phyloP scores from a whole-genome alignment of 37 sponge, comb jelly and placozoan species.

The Amphimedon queenslandica region DNA sequence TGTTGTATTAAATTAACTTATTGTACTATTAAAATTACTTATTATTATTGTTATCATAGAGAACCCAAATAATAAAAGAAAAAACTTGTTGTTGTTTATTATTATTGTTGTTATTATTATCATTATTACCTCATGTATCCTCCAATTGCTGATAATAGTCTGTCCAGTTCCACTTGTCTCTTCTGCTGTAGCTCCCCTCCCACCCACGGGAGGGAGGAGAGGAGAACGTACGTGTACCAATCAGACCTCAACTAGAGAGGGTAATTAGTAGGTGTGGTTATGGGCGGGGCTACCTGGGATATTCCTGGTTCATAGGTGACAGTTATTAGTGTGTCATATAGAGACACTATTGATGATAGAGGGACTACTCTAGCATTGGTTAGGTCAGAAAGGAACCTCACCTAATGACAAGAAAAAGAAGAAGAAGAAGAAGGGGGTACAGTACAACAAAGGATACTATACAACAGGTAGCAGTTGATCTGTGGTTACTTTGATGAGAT shows the following conservation, averaged over 20 bases:
- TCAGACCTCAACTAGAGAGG: constrained; percentile 69
- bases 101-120: too few relatives aligned
- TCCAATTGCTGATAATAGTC: constrained; percentile 58
- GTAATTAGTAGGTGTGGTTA: not conserved
- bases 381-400: constrained; percentile 90
- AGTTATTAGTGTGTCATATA: constrained; percentile 84
- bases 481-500: not conserved
- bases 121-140: constrained; percentile 74
- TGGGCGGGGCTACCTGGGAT: constrained; percentile 4
- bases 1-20: too few relatives aligned
- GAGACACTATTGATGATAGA: constrained; percentile 61
- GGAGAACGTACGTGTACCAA: constrained; percentile 77
- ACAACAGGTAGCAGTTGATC: not conserved
- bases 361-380: constrained; percentile 80
- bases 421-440: too few relatives aligned
- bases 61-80: too few relatives aligned
- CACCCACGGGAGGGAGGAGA: constrained; percentile 91
- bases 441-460: not conserved
- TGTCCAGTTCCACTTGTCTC: constrained; percentile 60
- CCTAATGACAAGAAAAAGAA: constrained; percentile 4
- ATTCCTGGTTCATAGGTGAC: constrained; percentile 70
- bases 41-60: too few relatives aligned
- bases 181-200: constrained; percentile 58
- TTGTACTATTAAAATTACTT: too few relatives aligned
- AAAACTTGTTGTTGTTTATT: too few relatives aligned